Evolutionary conservation across 2,797 vertebrate species (phyloP).

Genomic region (Falco peregrinus): DNA sequence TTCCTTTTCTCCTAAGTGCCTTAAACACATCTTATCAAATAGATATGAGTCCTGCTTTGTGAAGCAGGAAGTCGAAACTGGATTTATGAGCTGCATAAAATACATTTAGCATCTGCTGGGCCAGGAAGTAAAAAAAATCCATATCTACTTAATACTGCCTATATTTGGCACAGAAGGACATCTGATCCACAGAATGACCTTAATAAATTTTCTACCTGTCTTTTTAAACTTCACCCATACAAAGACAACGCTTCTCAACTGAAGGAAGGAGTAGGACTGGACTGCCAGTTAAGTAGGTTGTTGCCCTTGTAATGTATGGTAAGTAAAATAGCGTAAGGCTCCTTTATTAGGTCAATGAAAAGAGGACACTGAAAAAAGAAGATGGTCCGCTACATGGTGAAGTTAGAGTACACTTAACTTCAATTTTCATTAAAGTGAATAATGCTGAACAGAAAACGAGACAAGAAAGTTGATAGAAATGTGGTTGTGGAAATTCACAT

Average conservation of each 20-base stretch:
- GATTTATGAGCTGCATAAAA: constrained; percentile 61
- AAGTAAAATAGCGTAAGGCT: neutral
- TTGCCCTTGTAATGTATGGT: neutral
- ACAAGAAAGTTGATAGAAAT: neutral
- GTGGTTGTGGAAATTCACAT: neutral
- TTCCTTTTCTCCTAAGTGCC: neutral
- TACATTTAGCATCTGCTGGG: constrained; percentile 34
- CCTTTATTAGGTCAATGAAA: neutral
- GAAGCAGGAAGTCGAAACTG: constrained; percentile 38
- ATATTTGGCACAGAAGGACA: constrained; percentile 39
- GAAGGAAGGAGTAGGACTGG: neutral
- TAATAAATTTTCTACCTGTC: constrained; percentile 33
- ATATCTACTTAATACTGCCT: constrained; percentile 1
- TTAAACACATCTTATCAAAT: constrained; percentile 42
- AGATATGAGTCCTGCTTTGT: constrained; percentile 27
- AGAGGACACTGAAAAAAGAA: neutral
- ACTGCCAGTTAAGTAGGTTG: neutral
- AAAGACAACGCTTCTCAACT: neutral
- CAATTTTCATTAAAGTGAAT: neutral
- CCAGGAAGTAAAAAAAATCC: constrained; percentile 43
- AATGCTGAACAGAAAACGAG: neutral
- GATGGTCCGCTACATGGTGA: neutral
- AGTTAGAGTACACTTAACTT: neutral
- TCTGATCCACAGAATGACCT: constrained; percentile 19
- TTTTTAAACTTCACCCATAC: neutral